A percentile compares a stretch with the other conserved stretches of the same genome.
phyloP scores from a whole-genome alignment of 2,888 invertebrate species.

The Criorhina ranunculi region DNA sequence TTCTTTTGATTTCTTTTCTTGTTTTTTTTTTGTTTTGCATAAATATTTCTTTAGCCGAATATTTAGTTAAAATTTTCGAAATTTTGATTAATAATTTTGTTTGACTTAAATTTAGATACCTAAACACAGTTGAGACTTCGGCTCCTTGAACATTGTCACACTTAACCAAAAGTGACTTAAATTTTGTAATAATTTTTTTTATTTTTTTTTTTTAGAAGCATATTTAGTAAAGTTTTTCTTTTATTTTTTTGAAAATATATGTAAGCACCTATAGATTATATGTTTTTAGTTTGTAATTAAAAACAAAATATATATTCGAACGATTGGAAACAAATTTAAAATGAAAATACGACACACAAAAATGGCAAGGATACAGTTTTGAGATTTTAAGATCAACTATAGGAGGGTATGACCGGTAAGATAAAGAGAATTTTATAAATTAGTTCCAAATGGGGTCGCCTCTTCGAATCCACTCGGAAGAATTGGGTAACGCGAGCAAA shows the following conservation, averaged over 20 bases:
- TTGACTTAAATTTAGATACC: conserved; percentile 57
- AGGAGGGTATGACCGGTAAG: no score
- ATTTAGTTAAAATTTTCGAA: conserved; percentile 32
- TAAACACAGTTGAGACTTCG: conserved; percentile 41
- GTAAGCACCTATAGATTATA: conserved; percentile 74
- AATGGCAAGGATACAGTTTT: conserved; percentile 20
- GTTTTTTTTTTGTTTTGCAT: conserved; percentile 10
- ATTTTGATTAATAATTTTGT: conserved; percentile 58
- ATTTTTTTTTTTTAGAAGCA: conserved; percentile 24
- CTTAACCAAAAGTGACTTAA: conserved; percentile 51
- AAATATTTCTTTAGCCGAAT: conserved; percentile 47
- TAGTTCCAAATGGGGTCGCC: no score
- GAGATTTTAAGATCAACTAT: background rate
- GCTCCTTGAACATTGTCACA: conserved; percentile 55
- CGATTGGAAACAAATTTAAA: conserved; percentile 26
- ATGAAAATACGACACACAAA: conserved; percentile 33
- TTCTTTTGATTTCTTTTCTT: background rate
- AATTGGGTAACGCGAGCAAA: no score
- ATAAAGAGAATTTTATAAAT: no score
- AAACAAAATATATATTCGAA: conserved; percentile 36
- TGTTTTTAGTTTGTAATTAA: conserved; percentile 10
- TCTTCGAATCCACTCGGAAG: no score
- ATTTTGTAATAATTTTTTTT: conserved; percentile 15
- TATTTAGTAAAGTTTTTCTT: conserved; percentile 25
- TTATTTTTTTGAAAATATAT: conserved; percentile 55